These are phyloP conservation scores for Ostrea denselamellosa DNA, from an alignment of 1,140 invertebrate genomes.

Conservation along the genomic window DNA sequence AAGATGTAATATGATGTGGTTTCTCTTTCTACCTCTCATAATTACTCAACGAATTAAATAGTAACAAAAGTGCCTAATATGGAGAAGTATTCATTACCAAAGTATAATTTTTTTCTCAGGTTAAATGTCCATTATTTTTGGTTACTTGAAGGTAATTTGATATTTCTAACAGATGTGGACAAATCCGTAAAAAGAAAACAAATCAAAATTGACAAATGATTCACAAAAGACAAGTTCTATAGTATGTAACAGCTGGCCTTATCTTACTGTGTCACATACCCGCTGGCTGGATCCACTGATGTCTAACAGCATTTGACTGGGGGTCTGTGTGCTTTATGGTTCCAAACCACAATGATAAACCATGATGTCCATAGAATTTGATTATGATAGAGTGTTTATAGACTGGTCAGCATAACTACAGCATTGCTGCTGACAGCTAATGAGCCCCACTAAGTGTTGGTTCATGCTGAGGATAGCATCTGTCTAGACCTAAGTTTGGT, in stretches of 20 bases:
- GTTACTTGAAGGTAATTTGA: not conserved
- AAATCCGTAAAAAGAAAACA: not conserved
- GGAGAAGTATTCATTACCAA: no score
- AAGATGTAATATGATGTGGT: not conserved
- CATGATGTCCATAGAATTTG: slow-evolving; percentile 23
- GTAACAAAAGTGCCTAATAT: not conserved
- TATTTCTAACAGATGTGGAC: slow-evolving; percentile 3
- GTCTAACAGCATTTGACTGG: not conserved
- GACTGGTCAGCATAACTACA: slow-evolving; percentile 15
- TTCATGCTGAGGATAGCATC: slow-evolving; percentile 4
- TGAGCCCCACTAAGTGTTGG: not conserved
- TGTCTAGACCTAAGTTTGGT: slow-evolving; percentile 6
- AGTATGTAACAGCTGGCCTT: not conserved
- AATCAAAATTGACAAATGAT: not conserved
- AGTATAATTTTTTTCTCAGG: no score
- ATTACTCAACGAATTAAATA: not conserved
- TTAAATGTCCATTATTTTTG: no score
- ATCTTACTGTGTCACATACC: not conserved
- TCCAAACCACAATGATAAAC: not conserved
- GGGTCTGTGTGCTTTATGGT: slow-evolving; percentile 4
- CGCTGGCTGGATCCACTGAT: not conserved
- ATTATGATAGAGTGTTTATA: slow-evolving; percentile 30
- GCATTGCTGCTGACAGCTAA: slow-evolving; percentile 2
- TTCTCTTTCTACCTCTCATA: not conserved
- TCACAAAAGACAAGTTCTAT: not conserved